Evolutionary conservation across 2,797 vertebrate genomes (phyloP), one percentile per base, ranked within the genome.

Genomic region (Brachyrhaphis roseni): DNA sequence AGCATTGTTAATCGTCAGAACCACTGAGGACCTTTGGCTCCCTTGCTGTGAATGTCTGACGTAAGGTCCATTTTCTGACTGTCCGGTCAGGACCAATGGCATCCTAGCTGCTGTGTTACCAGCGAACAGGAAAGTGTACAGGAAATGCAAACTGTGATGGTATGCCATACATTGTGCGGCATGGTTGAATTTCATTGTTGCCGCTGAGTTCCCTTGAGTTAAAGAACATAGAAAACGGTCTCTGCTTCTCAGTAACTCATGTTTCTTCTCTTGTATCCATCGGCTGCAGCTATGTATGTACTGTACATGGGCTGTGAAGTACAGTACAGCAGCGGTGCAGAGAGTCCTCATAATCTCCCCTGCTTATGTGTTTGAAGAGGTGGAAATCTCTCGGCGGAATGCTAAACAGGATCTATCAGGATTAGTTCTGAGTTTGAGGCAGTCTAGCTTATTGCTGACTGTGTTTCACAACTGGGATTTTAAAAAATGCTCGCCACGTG

Each of bases 361-460:
- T 68, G 82, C 87, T 82, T 86, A 91, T 86, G 86, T 92, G 89
- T 93, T 94, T 92, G 90, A 95, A 92, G 93, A 92, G 91, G 85
- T 91, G 88, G 92, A 93, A 88, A 85, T 92, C 88, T 90, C 88
- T 91, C 80, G 70, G 77, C 89, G 82, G 78, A 93, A 94, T 94
- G 91, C 91, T 93, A 92, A 95, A 94, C 93, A 92, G 94, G 91
- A 93, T 96, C 91, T 94, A 82, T 94, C 80, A 87, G 94, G 93
- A 95, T 95, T 95, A 95, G 84, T 81, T 86, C 75, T 41, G 84
- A 82, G 89, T 94, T 90, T 91, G 78, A 93, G 81, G 91, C 86
- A 84, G 88, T 92, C 91, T 91, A 88, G 88, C 89, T 93, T 90
- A 89, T 91, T 90, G 87, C 94, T 92, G 89, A 91, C 87, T 91